Percentiles rank a stretch among this genome's conserved stretches.
phyloP scores from a whole-genome alignment of 2,797 vertebrate species.

The Peromyscus melanophrys region DNA sequence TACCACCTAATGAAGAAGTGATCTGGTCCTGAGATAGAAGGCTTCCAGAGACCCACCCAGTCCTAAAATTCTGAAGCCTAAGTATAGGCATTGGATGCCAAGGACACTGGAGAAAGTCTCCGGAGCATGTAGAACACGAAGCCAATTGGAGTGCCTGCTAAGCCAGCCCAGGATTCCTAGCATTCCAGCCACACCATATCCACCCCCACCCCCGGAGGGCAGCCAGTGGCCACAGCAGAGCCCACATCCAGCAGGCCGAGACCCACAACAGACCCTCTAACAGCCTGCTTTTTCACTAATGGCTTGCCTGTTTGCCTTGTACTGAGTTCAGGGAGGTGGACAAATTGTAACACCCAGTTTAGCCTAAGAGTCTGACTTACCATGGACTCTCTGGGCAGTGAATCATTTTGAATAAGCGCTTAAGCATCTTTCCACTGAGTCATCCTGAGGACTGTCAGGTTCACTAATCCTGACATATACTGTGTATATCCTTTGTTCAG shows the following conservation, averaged over 20 bases:
- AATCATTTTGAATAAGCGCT: constrained; percentile 75
- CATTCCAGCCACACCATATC: constrained; percentile 80
- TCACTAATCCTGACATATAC: constrained; percentile 79
- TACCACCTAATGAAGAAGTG: constrained; percentile 76
- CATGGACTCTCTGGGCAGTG: constrained; percentile 70
- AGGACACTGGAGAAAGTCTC: constrained; percentile 82
- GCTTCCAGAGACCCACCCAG: constrained; percentile 72
- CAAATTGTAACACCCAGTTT: constrained; percentile 62
- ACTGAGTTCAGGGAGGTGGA: constrained; percentile 69
- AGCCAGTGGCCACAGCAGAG: constrained; percentile 78
- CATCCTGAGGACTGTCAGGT: constrained; percentile 80
- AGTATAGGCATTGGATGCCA: constrained; percentile 78
- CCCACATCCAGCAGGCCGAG: constrained; percentile 13
- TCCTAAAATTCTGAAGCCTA: constrained; percentile 78
- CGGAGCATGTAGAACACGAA: constrained; percentile 79
- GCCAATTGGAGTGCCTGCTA: constrained; percentile 81
- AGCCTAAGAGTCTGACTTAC: constrained; percentile 77
- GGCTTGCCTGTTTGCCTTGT: constrained; percentile 27
- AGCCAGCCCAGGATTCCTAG: constrained; percentile 80
- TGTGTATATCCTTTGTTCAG: constrained; percentile 80
- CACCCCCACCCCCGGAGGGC: constrained; percentile 71
- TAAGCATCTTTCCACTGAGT: constrained; percentile 82
- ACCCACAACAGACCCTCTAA: constrained; percentile 67
- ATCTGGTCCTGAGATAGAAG: constrained; percentile 76
- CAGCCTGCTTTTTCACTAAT: constrained; percentile 22